These are phyloP conservation scores for Odocoileus virginianus DNA, from an alignment of 2,113 vertebrate genomes.

Conservation along the genomic window DNA sequence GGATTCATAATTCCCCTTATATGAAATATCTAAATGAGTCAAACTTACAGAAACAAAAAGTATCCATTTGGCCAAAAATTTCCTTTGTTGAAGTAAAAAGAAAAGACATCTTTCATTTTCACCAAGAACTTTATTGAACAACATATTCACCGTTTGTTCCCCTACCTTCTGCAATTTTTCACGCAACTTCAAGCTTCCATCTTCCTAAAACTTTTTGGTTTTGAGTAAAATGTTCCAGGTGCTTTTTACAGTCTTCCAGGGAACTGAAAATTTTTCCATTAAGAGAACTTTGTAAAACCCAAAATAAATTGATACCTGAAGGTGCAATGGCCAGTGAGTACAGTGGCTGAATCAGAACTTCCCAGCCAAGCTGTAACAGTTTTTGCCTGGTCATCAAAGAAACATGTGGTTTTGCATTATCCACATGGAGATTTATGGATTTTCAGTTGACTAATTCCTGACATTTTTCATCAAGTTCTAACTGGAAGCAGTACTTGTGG, in stretches of 20 bases:
- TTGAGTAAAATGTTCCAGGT: background rate
- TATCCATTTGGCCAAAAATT: background rate
- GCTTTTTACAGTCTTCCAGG: fast-evolving
- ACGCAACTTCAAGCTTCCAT: fast-evolving
- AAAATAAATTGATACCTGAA: background rate
- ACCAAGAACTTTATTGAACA: background rate
- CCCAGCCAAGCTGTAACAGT: background rate
- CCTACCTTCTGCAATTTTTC: background rate
- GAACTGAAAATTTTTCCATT: background rate
- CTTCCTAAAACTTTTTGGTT: background rate
- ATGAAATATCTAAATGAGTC: background rate
- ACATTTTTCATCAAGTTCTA: background rate
- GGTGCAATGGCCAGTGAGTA: background rate
- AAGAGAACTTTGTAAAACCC: background rate
- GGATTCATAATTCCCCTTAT: background rate
- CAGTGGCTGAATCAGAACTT: background rate
- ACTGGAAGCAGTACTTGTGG: background rate
- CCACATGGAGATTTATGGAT: background rate
- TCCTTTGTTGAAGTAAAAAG: background rate
- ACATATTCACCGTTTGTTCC: background rate
- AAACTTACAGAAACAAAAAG: background rate
- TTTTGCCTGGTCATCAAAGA: background rate
- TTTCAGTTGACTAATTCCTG: background rate
- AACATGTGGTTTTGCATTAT: background rate
- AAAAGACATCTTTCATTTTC: background rate